Percentiles rank a stretch among this genome's conserved stretches.
Conservation (phyloP, 2,888 invertebrate species). For the Drepana falcataria region DNA sequence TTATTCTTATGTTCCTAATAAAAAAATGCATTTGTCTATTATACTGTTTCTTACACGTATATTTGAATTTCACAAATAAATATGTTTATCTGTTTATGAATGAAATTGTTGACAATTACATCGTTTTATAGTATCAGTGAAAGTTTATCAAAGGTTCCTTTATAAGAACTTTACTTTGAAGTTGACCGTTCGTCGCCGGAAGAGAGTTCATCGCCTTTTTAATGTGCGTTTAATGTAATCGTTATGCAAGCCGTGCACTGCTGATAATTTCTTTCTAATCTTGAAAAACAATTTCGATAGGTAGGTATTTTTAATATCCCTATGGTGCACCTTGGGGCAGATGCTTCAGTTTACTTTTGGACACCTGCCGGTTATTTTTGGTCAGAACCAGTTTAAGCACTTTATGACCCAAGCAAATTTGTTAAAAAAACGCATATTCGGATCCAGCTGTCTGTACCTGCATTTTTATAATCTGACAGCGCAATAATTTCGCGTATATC, state of each 20-base stretch:
- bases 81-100: neutral
- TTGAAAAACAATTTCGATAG: conserved; percentile 9
- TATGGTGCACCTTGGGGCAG: conserved; percentile 5
- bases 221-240: conserved; percentile 54
- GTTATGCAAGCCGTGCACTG: conserved; percentile 35
- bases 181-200: conserved; percentile 28
- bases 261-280: conserved; percentile 22
- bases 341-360: neutral
- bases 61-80: no score
- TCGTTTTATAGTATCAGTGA: neutral
- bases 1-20: no score
- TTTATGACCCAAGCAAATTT: neutral
- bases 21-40: no score
- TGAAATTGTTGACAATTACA: neutral
- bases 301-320: conserved; percentile 3
- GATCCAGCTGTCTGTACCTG: no score
- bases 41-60: no score
- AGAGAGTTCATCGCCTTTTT: conserved; percentile 32
- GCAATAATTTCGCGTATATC: no score
- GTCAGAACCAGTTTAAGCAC: neutral
- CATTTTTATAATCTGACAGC: no score
- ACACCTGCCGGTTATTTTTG: neutral
- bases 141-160: conserved; percentile 2
- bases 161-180: conserved; percentile 1
- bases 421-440: no score